Conservation (phyloP, 2,797 vertebrate species). For the Vultur gryphus region DNA sequence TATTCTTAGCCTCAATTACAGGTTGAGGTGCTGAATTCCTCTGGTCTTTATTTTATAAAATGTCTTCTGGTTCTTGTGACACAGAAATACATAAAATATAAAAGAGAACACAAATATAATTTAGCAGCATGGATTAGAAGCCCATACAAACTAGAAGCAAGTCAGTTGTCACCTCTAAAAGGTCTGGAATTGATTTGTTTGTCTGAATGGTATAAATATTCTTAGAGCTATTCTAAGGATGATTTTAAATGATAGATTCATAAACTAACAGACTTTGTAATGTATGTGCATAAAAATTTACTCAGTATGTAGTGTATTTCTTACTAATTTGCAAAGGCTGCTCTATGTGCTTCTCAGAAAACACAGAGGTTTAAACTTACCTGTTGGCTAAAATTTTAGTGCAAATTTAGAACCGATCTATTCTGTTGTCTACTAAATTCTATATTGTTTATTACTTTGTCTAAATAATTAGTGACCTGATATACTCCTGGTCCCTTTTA, state of each 20-base stretch:
- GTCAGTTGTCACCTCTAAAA: not conserved
- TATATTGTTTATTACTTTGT: conserved; percentile 2
- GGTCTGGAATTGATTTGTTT: not conserved
- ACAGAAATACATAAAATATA: not conserved
- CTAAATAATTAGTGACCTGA: conserved; percentile 14
- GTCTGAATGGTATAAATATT: not conserved
- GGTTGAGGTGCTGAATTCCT: not conserved
- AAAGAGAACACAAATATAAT: not conserved
- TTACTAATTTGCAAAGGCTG: not conserved
- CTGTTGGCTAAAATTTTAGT: not conserved
- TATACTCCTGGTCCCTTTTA: not conserved
- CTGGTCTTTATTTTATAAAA: not conserved
- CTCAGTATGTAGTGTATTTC: not conserved
- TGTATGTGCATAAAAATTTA: not conserved
- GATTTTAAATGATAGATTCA: not conserved
- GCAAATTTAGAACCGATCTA: not conserved
- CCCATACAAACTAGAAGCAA: not conserved
- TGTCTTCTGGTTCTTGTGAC: not conserved
- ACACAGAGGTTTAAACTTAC: not conserved
- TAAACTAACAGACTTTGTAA: not conserved
- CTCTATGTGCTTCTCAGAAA: not conserved
- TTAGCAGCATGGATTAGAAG: not conserved
- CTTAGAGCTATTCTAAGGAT: not conserved
- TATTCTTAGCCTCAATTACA: not conserved
- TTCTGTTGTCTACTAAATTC: not conserved